Percentiles rank a stretch among this genome's conserved stretches.
Evolutionary conservation across 2,888 invertebrate genomes (phyloP).

Genomic region (Elgonia sp.): DNA sequence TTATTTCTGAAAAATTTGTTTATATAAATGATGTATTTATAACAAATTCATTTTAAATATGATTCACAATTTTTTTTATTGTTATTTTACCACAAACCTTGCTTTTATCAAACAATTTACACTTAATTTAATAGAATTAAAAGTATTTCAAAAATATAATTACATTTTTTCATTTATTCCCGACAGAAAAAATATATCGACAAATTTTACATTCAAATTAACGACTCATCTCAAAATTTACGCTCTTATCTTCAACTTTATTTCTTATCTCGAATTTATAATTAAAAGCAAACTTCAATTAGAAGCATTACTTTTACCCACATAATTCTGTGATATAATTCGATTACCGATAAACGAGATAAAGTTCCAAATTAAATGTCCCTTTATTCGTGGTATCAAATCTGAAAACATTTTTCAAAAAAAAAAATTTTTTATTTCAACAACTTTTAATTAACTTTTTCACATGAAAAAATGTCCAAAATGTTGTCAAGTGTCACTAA

Average conservation of each 20-base stretch:
- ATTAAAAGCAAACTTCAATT: slow-evolving; percentile 41
- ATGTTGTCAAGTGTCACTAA: too few species aligned
- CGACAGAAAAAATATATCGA: neutral
- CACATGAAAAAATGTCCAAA: too few species aligned
- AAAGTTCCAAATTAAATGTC: slow-evolving; percentile 1
- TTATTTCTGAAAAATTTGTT: too few species aligned
- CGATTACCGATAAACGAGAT: slow-evolving; percentile 19
- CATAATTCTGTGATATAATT: slow-evolving; percentile 11
- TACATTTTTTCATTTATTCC: too few species aligned
- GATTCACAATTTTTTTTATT: too few species aligned
- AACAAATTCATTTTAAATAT: too few species aligned
- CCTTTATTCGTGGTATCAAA: neutral
- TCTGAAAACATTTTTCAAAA: neutral
- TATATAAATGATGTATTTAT: too few species aligned
- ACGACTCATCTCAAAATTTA: slow-evolving; percentile 5
- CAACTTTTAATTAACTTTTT: too few species aligned
- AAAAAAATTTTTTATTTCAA: neutral
- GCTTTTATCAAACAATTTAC: too few species aligned
- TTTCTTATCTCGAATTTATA: slow-evolving; percentile 29
- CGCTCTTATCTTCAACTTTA: neutral
- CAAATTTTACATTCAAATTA: slow-evolving; percentile 4
- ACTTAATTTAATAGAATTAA: neutral
- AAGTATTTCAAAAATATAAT: neutral
- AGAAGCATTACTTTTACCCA: slow-evolving; percentile 10
- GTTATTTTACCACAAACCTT: too few species aligned